These are phyloP conservation scores for Caenorhabditis imperialis DNA, from an alignment of 2,888 invertebrate species.

Conservation along the genomic window DNA sequence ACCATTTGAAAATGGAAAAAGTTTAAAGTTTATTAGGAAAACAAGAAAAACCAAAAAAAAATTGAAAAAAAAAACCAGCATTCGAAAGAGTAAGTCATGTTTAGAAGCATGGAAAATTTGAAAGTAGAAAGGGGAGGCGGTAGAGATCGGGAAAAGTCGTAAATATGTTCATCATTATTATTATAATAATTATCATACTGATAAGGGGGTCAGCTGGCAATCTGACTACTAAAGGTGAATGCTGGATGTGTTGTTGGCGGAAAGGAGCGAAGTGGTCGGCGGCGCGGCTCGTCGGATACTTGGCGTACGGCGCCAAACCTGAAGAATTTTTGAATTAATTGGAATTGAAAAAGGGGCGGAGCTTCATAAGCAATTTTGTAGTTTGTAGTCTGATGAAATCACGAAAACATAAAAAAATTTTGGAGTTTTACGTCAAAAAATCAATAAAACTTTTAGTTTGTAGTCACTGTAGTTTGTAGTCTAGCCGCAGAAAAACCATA, in stretches of 20 bases:
- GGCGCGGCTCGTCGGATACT: conserved; percentile 68
- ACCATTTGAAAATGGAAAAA: neutral
- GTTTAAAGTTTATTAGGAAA: neutral
- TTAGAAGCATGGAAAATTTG: neutral
- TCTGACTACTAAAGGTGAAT: conserved; percentile 56
- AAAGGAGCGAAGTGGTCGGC: conserved; percentile 58
- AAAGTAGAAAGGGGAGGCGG: neutral
- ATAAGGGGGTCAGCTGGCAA: neutral
- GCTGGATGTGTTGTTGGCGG: conserved; percentile 56
- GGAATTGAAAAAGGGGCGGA: no score
- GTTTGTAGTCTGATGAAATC: neutral
- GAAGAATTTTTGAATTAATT: conserved; percentile 5
- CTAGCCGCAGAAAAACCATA: neutral
- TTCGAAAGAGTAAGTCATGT: no score
- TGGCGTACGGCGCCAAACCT: conserved; percentile 75
- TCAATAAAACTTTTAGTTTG: neutral
- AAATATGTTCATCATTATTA: no score
- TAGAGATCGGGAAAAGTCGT: no score
- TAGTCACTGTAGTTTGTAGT: neutral
- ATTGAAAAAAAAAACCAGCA: no score
- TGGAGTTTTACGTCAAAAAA: neutral
- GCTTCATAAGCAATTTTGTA: no score
- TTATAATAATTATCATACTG: neutral
- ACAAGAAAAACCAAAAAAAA: no score
- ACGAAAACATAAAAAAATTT: neutral